phyloP scores from a whole-genome alignment of 2,888 invertebrate genomes.

The Sinhomidia bicolor region DNA sequence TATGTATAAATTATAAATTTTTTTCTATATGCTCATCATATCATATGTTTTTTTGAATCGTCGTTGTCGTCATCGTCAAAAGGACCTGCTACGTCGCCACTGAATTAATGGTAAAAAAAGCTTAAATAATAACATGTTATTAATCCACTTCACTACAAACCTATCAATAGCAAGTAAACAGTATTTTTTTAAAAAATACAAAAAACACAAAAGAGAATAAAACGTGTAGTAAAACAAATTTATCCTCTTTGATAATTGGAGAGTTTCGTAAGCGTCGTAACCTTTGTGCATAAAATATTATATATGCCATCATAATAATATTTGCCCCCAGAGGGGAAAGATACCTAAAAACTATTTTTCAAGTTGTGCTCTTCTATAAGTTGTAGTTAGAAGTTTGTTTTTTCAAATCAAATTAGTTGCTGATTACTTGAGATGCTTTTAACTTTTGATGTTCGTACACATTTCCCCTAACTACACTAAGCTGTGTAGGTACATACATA shows the following conservation, averaged over 20 bases:
- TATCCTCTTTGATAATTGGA: no score
- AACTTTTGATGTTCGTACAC: neutral
- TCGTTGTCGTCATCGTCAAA: neutral
- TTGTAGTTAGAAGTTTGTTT: neutral
- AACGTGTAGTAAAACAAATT: no score
- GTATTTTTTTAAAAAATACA: no score
- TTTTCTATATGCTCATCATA: no score
- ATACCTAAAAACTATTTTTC: neutral
- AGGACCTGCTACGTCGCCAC: neutral
- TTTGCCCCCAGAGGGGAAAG: neutral
- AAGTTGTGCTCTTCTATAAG: no score
- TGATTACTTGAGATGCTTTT: neutral
- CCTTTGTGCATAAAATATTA: neutral
- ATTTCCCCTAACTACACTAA: no score
- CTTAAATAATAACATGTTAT: no score
- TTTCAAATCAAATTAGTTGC: slow-evolving; percentile 10
- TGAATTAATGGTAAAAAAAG: neutral
- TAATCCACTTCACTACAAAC: no score
- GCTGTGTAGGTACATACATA: no score
- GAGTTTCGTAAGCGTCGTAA: neutral
- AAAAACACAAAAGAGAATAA: no score
- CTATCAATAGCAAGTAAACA: no score
- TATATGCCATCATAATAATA: no score
- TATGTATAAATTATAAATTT: neutral
- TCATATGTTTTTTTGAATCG: neutral